Conservation (phyloP, 2,888 invertebrate genomes). For the Agrenia bidenticulata region DNA sequence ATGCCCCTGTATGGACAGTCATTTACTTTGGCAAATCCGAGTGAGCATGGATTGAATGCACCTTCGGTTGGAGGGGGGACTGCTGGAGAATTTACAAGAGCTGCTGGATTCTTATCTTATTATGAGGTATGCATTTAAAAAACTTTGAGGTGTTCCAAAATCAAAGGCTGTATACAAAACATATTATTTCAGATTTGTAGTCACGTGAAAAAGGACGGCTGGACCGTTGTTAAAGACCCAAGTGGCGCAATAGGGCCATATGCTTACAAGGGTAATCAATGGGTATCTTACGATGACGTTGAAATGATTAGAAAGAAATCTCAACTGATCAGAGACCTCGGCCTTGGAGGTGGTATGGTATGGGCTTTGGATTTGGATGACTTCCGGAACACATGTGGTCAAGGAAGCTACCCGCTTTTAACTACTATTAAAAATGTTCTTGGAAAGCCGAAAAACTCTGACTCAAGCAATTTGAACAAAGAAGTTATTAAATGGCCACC, state of each 20-base stretch:
- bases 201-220: constrained; percentile 57
- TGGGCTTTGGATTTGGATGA: constrained; percentile 63
- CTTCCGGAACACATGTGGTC: constrained; percentile 56
- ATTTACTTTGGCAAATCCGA: constrained; percentile 55
- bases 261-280: constrained; percentile 70
- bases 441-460: neutral
- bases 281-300: constrained; percentile 74
- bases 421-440: constrained; percentile 54
- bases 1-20: constrained; percentile 58
- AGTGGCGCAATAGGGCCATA: constrained; percentile 71
- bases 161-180: too few species aligned
- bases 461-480: neutral
- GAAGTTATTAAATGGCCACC: neutral
- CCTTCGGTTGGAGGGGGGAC: constrained; percentile 67
- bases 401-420: constrained; percentile 57
- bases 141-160: constrained; percentile 54
- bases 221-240: constrained; percentile 60
- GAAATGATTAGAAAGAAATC: constrained; percentile 64
- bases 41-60: constrained; percentile 62
- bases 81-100: constrained; percentile 66
- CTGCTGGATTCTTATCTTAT: neutral
- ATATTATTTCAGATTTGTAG: constrained; percentile 69
- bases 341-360: constrained; percentile 61
- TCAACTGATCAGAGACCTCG: constrained; percentile 48
- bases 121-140: neutral